phyloP scores from a whole-genome alignment of 2,797 vertebrate species.

The Molossus alvarezi region DNA sequence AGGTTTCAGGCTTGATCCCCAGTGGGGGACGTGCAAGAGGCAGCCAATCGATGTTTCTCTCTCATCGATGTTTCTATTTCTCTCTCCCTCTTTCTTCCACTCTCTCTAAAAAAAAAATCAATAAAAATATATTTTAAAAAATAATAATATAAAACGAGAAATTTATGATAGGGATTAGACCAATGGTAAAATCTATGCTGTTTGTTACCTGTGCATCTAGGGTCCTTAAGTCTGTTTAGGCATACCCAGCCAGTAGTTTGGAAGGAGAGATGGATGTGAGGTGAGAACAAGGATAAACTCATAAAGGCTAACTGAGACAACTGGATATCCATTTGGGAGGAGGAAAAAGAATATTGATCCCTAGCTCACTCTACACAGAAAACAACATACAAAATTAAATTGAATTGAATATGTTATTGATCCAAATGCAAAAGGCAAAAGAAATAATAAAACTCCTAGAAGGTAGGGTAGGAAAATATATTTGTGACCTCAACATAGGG shows the following conservation, averaged over 20 bases:
- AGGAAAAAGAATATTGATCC: not conserved
- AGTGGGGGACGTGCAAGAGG: too few relatives aligned
- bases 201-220: not conserved
- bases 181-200: not conserved
- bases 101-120: too few relatives aligned
- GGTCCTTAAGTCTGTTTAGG: not conserved
- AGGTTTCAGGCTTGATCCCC: too few relatives aligned
- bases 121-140: too few relatives aligned
- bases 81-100: too few relatives aligned
- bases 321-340: not conserved
- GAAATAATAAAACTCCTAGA: conserved; percentile 21
- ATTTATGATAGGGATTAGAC: not conserved
- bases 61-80: too few relatives aligned
- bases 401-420: not conserved
- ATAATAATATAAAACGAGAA: not conserved
- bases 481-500: not conserved
- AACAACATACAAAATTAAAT: not conserved
- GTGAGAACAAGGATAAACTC: not conserved
- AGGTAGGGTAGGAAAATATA: not conserved
- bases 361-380: not conserved
- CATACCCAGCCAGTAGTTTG: not conserved
- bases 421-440: not conserved
- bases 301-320: not conserved
- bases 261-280: not conserved
- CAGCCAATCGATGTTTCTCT: too few relatives aligned